A percentile compares a stretch with the other conserved stretches of the same genome.
These are phyloP conservation scores for Sarcophaga caerulescens DNA, from an alignment of 2,888 invertebrate genomes.

Conservation along the genomic window DNA sequence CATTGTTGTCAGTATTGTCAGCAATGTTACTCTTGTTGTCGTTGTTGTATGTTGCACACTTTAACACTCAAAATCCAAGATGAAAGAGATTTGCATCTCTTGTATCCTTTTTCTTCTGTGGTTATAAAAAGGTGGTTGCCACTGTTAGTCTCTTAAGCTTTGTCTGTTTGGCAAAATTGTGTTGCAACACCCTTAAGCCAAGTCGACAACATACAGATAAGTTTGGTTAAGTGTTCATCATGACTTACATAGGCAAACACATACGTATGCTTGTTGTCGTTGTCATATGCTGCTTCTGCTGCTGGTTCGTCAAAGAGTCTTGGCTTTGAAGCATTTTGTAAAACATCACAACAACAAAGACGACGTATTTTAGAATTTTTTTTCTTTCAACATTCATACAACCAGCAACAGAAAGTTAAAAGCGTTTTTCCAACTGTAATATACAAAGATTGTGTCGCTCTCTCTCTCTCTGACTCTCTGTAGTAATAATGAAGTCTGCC, in stretches of 20 bases:
- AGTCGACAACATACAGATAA: background rate
- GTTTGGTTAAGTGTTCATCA: background rate
- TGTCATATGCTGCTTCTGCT: too few species aligned
- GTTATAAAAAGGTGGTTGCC: background rate
- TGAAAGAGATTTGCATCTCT: conserved; percentile 1
- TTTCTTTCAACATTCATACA: too few species aligned
- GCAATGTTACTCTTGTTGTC: conserved; percentile 16
- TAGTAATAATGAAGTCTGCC: conserved; percentile 19
- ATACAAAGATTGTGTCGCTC: background rate
- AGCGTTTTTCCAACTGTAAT: conserved; percentile 1
- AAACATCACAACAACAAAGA: conserved; percentile 6
- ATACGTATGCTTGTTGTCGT: background rate
- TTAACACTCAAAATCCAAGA: conserved; percentile 44
- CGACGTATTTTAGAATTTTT: too few species aligned
- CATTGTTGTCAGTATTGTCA: conserved; percentile 22
- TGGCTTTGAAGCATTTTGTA: conserved; percentile 13
- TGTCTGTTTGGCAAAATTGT: conserved; percentile 14
- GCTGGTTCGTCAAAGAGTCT: background rate
- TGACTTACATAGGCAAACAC: background rate
- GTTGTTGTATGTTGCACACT: conserved; percentile 46
- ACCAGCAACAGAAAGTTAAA: conserved; percentile 17
- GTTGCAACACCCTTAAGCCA: conserved; percentile 38
- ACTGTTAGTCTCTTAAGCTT: conserved; percentile 16
- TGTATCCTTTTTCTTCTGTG: background rate
- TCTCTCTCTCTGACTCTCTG: too few species aligned